Evolutionary conservation across 2,888 invertebrate genomes (phyloP), one percentile per base, ranked within the genome.

Genomic region (Campoplex capitator): DNA sequence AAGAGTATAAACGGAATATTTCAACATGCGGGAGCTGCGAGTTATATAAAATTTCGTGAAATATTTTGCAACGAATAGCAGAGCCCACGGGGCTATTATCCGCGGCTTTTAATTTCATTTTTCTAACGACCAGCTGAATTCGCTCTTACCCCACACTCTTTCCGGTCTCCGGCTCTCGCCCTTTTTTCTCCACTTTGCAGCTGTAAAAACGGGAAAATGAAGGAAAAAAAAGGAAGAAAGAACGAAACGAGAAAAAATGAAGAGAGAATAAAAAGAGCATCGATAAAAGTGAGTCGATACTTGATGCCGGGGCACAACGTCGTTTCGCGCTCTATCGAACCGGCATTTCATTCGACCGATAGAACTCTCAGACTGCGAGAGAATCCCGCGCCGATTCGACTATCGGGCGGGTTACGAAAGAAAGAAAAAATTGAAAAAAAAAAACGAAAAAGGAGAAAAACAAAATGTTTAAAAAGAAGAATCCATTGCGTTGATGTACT

Each of bases 281-380:
- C 79, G 45, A 86, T 80, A 86, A 79, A 45, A 80, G 76, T 56
- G 83, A 83, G 83, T 70, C 79, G 86, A 83, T 86, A 83, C 83
- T 86, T 86, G 86, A 86, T 83, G 83, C 86, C 76, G 79, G 67
- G 83, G 83, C 83, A 76, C 83, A 86, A 83, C 75, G 83, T 86
- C 86, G 83, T 86, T 86, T 86, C 83, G 79, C 86, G 86, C 86
- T 83, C 86, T 79, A 86, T 86, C 86, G 86, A 86, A 79, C 76
- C 75, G 83, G 71, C 9, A 38, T 38, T 56, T 18, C 79, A 68
- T 35, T 86, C 75, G 76, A 13, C 83, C 79, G 83, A 75, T 67
- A 83, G 75, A 74, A 54, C 58, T 78, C 58, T 62, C 68, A 75
- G 70, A 74, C 70, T 74, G 45, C 16, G 56, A 48, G 56, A 48